Conservation (phyloP, 2,797 vertebrate genomes). For the Malurus leucopterus region DNA sequence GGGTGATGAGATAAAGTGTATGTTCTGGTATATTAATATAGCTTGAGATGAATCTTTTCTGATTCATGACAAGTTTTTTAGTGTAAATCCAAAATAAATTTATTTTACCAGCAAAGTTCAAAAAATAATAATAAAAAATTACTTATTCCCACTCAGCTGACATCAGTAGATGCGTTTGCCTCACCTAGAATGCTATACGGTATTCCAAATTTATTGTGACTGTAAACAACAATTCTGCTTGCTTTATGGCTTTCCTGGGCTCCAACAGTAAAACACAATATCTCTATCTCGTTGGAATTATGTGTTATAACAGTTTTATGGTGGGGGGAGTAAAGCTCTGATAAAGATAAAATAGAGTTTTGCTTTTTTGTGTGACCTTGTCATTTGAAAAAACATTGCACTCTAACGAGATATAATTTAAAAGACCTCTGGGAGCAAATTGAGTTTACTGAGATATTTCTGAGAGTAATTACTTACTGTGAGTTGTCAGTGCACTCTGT, state of each 20-base stretch:
- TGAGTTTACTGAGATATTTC: conserved; percentile 73
- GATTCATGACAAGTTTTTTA: neutral
- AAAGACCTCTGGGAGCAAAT: conserved; percentile 66
- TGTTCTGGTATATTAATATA: neutral
- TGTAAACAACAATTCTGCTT: conserved; percentile 57
- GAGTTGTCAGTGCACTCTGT: conserved; percentile 63
- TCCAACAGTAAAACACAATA: conserved; percentile 26
- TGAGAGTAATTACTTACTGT: conserved; percentile 69
- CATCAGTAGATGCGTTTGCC: neutral
- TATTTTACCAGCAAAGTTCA: neutral
- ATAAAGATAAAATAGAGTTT: conserved; percentile 66
- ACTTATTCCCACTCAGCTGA: neutral
- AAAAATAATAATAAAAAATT: neutral
- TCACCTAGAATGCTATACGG: neutral
- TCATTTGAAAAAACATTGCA: conserved; percentile 66
- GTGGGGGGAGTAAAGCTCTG: conserved; percentile 24
- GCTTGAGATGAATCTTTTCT: neutral
- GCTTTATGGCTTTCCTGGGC: conserved; percentile 51
- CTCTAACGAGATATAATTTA: conserved; percentile 69
- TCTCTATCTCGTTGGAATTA: conserved; percentile 42
- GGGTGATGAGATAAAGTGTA: neutral
- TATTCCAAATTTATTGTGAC: conserved; percentile 53
- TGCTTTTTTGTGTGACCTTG: conserved; percentile 67
- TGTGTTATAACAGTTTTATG: conserved; percentile 60
- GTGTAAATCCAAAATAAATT: neutral